phyloP scores from a whole-genome alignment of 1,140 invertebrate genomes.

The Drosophila pseudoananassae region DNA sequence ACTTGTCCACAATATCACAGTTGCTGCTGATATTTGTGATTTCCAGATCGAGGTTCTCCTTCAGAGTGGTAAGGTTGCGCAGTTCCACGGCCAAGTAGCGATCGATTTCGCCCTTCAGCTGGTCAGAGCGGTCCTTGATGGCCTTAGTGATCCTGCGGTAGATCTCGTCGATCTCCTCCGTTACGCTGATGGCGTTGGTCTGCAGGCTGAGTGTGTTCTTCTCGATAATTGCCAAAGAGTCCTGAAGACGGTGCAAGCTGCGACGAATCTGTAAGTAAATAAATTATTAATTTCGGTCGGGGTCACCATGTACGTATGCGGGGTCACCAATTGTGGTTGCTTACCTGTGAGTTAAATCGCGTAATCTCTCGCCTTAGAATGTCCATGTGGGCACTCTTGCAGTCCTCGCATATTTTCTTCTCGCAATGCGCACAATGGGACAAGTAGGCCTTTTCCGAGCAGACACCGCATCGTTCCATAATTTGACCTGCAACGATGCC shows the following conservation, averaged over 20 bases:
- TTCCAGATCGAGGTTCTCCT: slow-evolving; percentile 96
- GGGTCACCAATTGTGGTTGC: slow-evolving; percentile 6
- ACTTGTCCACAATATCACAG: slow-evolving; percentile 97
- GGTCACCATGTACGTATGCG: slow-evolving; percentile 6
- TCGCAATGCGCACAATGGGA: slow-evolving; percentile 96
- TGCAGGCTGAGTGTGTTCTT: slow-evolving; percentile 93
- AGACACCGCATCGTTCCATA: slow-evolving; percentile 94
- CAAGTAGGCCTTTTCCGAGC: slow-evolving; percentile 97
- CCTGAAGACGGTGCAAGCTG: slow-evolving; percentile 93
- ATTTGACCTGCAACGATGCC: slow-evolving; percentile 86
- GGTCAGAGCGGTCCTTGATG: slow-evolving; percentile 95
- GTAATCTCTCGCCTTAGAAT: slow-evolving; percentile 96
- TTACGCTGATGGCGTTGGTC: slow-evolving; percentile 92
- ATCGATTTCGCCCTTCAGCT: slow-evolving; percentile 94
- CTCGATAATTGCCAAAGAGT: slow-evolving; percentile 92
- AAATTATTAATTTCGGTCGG: background rate
- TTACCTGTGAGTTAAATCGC: slow-evolving; percentile 96
- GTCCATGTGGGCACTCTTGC: slow-evolving; percentile 97
- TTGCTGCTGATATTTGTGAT: slow-evolving; percentile 96
- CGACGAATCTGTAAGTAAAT: slow-evolving; percentile 87
- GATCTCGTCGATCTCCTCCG: slow-evolving; percentile 96
- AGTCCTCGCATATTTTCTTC: slow-evolving; percentile 95
- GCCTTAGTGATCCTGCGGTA: slow-evolving; percentile 95
- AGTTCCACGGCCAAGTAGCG: slow-evolving; percentile 93
- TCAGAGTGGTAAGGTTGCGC: slow-evolving; percentile 92